Evolutionary conservation across 2,797 vertebrate species (phyloP).

Genomic region (Peromyscus eremicus): DNA sequence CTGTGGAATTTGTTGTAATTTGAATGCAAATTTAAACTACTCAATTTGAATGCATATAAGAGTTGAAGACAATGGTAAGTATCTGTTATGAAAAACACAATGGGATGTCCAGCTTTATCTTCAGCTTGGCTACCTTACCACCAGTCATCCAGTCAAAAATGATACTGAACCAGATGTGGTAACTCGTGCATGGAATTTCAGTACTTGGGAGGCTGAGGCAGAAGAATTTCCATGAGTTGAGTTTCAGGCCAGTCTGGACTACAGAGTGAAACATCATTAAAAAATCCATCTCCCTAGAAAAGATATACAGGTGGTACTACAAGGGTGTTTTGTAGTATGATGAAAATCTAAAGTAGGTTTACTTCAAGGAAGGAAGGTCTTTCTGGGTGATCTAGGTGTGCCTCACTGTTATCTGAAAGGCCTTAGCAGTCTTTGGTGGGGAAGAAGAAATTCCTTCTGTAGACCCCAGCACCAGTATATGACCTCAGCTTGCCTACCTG

Average conservation of each 20-base stretch:
- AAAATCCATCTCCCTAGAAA: not conserved
- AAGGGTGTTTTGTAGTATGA: not conserved
- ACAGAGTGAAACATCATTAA: not conserved
- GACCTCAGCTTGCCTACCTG: not conserved
- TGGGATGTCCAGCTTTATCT: not conserved
- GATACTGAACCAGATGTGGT: not conserved
- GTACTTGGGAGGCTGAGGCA: not conserved
- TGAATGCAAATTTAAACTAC: not conserved
- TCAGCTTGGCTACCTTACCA: not conserved
- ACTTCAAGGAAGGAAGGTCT: not conserved
- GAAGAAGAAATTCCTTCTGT: not conserved
- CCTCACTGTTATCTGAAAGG: not conserved
- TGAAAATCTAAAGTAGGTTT: constrained; percentile 14
- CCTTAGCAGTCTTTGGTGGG: not conserved
- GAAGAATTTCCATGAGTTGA: not conserved
- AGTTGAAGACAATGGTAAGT: not conserved
- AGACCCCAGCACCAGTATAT: not conserved
- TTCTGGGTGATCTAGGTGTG: not conserved
- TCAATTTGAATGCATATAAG: not conserved
- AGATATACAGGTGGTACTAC: not conserved
- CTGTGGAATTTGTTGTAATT: not conserved
- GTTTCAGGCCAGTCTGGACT: not conserved
- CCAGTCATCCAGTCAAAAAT: not conserved
- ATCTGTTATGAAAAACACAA: not conserved
- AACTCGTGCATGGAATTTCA: not conserved